Base-by-base conservation (phyloP, 1,140 invertebrate species). In the Macrobrachium rosenbergii region DNA sequence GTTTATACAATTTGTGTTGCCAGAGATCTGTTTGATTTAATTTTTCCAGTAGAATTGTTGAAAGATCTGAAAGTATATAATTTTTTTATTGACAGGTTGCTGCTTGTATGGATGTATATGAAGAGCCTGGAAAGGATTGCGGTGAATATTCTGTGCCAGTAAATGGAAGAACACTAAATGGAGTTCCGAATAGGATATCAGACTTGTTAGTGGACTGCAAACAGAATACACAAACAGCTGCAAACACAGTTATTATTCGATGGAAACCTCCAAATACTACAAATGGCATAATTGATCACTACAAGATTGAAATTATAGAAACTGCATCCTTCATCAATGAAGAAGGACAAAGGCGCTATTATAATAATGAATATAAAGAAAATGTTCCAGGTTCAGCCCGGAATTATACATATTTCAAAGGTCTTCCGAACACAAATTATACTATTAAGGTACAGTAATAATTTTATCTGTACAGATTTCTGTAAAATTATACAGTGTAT, bases 71-170 rank as follows among this genome's bases (percentile, higher is more conserved):
- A 10, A 12, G 12, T 52, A 2, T 75, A 75, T 62, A 19, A 64
- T 89, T 37, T 76, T 83, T 85, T 79, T 76, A 89, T 91, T 23
- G 2, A 7, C 88, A 94, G 94, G 94, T 94, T 17, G 92, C 94
- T 60, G 95, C 96, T 14, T 97, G 86, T 43, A 73, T 67, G 69
- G 77, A 83, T 64, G 76, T 88, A 11, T 87, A 77, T 69, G 62
- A 43, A 21, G 87, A 87, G 10, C 63, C 69, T 43, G 79, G 80
- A 16, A 75, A 73, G 17, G 88, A 87, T 23, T 82, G 88, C 60
- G 80, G 83, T 5, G 37, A 83, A 10, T 83, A 79, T 59, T 82
- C 86, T 58, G n/a, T 28, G 19, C 23, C 69, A 7, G 80, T 84
- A 23, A 45, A 52, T 79, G 69, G 75, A 19, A 81, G 60, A 62